A percentile compares a stretch with the other conserved stretches of the same genome.
These are phyloP conservation scores for Bujurquina vittata DNA, from an alignment of 2,113 vertebrate genomes.

Conservation along the genomic window DNA sequence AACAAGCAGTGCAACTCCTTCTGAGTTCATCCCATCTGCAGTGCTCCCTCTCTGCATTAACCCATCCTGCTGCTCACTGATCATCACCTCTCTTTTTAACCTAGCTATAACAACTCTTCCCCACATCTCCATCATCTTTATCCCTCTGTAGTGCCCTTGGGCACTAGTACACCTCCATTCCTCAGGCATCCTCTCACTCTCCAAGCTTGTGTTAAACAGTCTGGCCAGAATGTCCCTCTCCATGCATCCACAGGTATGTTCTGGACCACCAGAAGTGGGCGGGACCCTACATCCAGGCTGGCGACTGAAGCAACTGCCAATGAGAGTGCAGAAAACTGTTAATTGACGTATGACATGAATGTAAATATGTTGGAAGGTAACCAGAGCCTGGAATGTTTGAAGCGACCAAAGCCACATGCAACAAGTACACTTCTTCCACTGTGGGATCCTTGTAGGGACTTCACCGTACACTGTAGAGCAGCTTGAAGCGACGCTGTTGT, in stretches of 20 bases:
- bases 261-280: not conserved
- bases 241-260: not conserved
- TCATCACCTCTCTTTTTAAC: not conserved
- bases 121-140: not conserved
- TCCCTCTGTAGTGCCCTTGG: not conserved
- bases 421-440: too few relatives aligned
- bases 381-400: too few relatives aligned
- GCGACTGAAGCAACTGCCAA: too few relatives aligned
- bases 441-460: too few relatives aligned
- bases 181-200: not conserved
- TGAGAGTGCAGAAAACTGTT: too few relatives aligned
- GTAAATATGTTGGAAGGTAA: too few relatives aligned
- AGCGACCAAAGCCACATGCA: too few relatives aligned
- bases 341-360: too few relatives aligned
- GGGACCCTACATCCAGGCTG: too few relatives aligned
- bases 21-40: not conserved
- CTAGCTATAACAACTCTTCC: not conserved
- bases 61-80: not conserved
- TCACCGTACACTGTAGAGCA: too few relatives aligned
- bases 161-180: not conserved
- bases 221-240: not conserved
- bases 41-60: not conserved
- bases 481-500: too few relatives aligned
- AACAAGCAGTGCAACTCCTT: not conserved
- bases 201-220: rapidly evolving